These are phyloP conservation scores for Caradrina clavipalpis DNA, from an alignment of 2,888 invertebrate genomes.

Conservation along the genomic window DNA sequence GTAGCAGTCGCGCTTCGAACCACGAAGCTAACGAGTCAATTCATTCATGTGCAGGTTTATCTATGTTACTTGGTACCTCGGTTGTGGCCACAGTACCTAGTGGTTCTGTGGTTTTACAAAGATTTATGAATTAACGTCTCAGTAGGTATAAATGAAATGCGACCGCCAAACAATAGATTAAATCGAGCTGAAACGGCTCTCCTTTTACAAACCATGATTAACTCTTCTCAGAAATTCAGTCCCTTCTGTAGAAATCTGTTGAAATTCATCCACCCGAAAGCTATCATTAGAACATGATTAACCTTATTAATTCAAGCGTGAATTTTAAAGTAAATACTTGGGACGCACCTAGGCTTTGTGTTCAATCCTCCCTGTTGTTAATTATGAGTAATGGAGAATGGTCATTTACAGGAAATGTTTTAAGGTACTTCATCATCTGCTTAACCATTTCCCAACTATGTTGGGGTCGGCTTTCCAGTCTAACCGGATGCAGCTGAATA, in stretches of 20 bases:
- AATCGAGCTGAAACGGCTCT: constrained; percentile 16
- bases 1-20: too few relatives aligned
- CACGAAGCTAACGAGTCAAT: too few relatives aligned
- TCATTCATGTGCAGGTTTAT: too few relatives aligned
- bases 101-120: background rate
- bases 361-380: background rate
- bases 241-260: background rate
- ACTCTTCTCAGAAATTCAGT: background rate
- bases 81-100: too few relatives aligned
- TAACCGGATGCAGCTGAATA: too few relatives aligned
- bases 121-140: background rate
- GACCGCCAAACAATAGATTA: background rate
- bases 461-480: too few relatives aligned
- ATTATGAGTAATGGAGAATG: background rate
- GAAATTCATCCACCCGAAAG: background rate
- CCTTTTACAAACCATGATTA: constrained; percentile 11
- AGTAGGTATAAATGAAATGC: background rate
- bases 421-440: too few relatives aligned
- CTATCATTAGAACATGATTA: background rate
- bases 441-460: too few relatives aligned
- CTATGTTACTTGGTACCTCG: too few relatives aligned
- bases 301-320: background rate
- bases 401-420: background rate
- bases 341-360: background rate
- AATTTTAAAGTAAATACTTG: constrained; percentile 1